Evolutionary conservation across 92 coral and sea anemone genomes (phyloP), one percentile per base, ranked within the genome.

Genomic region (Pocillopora grandis): DNA sequence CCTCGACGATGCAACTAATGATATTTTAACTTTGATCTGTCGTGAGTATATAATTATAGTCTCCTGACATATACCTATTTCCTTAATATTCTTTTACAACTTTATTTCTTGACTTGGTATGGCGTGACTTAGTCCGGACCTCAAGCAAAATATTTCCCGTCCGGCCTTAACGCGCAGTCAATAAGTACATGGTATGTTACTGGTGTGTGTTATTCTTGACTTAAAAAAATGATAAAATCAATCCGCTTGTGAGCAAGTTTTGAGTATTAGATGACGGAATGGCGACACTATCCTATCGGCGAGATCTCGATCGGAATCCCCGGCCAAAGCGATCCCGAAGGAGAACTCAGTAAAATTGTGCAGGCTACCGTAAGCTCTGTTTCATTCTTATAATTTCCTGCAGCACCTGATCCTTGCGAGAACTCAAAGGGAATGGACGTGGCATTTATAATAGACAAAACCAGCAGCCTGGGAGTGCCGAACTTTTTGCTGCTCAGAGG

Each of bases 371-470:
- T 17, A 3, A 15, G 1, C 6, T 33, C 7, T 14, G 14, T 18
- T 55, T 55, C 19, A 57, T 75, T 75, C 52, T 42, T 42, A 7
- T 42, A 42, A 27, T 36, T 70, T 20, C 11, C 9, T 19, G 2
- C 66, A 76, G 80, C 80, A 35, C 69, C 80, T 10, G 2, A 19
- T 33, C 68, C 80, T 18, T 76, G 80, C 61, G 33, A 76, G 11
- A 19, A 21, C 64, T 57, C 56, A 35, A 37, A 37, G 55, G 82
- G 82, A 16, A 14, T 79, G 48, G 84, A 79, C 49, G 36, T 79
- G 42, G 84, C 84, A 17, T 57, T 79, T 16, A 48, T 79, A 61
- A 62, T 79, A 12, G 84, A 79, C 75, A 48, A 17, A 21, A 79
- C 84, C n/a, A 18, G 12, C 12, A 79, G 84, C 31, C 14, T 79